phyloP scores from a whole-genome alignment of 2,888 invertebrate genomes.

The Thereva nobilitata region DNA sequence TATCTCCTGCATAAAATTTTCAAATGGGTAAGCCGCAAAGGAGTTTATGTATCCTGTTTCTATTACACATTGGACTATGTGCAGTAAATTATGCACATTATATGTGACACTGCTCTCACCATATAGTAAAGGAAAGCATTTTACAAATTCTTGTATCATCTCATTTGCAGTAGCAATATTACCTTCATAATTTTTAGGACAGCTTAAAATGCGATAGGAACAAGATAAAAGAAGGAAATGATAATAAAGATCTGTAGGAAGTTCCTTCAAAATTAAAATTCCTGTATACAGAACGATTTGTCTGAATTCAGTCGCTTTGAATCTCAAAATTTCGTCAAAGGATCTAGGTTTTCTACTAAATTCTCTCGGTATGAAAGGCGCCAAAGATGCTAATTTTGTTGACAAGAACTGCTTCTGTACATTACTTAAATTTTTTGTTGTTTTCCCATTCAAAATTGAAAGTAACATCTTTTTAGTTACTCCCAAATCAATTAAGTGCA shows the following conservation, averaged over 20 bases:
- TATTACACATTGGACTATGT: slow-evolving; percentile 4
- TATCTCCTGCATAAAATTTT: slow-evolving; percentile 1
- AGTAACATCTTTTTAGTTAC: slow-evolving; percentile 1
- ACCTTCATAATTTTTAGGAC: background rate
- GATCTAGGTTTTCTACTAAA: too few relatives aligned
- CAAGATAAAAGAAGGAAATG: slow-evolving; percentile 13
- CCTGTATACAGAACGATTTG: background rate
- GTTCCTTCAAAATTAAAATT: background rate
- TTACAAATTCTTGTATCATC: slow-evolving; percentile 8
- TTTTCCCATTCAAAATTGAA: background rate
- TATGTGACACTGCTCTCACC: slow-evolving; percentile 4
- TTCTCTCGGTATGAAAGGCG: too few relatives aligned
- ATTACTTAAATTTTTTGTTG: too few relatives aligned
- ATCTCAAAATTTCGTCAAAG: too few relatives aligned
- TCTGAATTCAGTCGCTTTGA: too few relatives aligned
- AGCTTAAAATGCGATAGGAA: slow-evolving; percentile 3
- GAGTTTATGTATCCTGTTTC: slow-evolving; percentile 6
- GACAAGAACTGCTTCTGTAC: too few relatives aligned
- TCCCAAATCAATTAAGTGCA: slow-evolving; percentile 1
- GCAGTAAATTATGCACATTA: slow-evolving; percentile 11
- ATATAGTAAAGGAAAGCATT: slow-evolving; percentile 9
- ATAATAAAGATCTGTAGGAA: slow-evolving; percentile 6
- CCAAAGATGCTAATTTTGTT: too few relatives aligned
- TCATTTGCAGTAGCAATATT: slow-evolving; percentile 5
- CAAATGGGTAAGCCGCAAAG: background rate